Conservation (phyloP, 2,888 invertebrate genomes). For the Cephus pygmeus region DNA sequence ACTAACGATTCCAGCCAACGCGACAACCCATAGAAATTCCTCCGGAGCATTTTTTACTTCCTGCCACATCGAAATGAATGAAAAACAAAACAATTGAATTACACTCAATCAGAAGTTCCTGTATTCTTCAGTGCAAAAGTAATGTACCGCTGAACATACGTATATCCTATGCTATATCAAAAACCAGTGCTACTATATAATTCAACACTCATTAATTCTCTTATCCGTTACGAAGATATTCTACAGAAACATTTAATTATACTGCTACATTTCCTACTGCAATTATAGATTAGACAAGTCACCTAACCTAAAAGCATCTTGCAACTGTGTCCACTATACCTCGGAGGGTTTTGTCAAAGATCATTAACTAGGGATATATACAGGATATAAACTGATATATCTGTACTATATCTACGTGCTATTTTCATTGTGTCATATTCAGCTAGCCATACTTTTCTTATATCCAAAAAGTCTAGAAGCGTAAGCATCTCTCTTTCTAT, state of each 20-base stretch:
- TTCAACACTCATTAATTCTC: background rate
- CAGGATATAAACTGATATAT: conserved; percentile 63
- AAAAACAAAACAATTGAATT: background rate
- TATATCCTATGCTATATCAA: background rate
- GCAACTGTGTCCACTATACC: conserved; percentile 24
- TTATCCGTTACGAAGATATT: background rate
- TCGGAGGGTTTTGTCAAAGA: conserved; percentile 52
- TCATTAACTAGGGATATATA: conserved; percentile 60
- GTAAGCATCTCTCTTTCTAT: background rate
- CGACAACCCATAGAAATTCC: background rate
- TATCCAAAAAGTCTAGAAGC: background rate
- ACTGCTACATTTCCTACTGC: background rate
- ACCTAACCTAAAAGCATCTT: background rate
- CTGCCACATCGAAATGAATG: background rate
- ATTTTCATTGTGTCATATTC: background rate
- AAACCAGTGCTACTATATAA: background rate
- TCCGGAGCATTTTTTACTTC: background rate
- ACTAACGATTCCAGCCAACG: background rate
- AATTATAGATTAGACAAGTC: background rate
- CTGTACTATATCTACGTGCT: conserved; percentile 29
- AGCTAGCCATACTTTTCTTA: background rate
- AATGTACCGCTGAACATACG: background rate
- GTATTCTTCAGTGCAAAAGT: background rate
- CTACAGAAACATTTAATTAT: background rate
- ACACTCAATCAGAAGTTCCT: background rate